Evolutionary conservation across 2,888 invertebrate genomes (phyloP).

Genomic region (Dioctria rufipes): DNA sequence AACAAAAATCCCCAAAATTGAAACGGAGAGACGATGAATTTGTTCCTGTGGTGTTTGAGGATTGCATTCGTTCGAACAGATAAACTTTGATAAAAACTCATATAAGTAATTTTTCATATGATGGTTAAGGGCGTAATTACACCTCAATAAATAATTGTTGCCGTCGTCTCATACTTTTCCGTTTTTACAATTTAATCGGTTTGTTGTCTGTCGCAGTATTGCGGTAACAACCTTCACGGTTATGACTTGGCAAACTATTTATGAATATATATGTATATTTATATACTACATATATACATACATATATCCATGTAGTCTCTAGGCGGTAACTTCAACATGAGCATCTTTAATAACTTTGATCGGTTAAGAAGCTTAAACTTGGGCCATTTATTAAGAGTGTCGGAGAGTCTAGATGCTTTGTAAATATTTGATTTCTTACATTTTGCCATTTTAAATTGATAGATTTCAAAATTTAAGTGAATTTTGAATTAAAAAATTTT

Average conservation of each 20-base stretch:
- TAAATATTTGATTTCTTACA: neutral
- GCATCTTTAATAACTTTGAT: constrained; percentile 7
- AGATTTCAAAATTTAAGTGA: constrained; percentile 34
- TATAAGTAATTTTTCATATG: constrained; percentile 24
- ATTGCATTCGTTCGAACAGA: neutral
- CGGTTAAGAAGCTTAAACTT: constrained; percentile 1
- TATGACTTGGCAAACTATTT: constrained; percentile 9
- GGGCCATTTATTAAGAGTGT: neutral
- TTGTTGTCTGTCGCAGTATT: neutral
- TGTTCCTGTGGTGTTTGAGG: neutral
- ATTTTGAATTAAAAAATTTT: constrained; percentile 22
- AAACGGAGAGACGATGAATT: neutral
- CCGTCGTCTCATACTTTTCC: constrained; percentile 39
- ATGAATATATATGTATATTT: neutral
- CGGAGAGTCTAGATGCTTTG: neutral
- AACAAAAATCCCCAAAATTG: neutral
- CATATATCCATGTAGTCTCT: too few relatives aligned
- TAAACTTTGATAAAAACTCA: constrained; percentile 24
- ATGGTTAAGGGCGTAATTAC: constrained; percentile 37
- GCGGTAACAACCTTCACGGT: neutral
- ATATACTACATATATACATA: too few relatives aligned
- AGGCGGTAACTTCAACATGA: neutral
- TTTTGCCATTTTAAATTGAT: neutral
- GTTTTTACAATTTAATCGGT: constrained; percentile 38
- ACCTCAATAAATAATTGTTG: constrained; percentile 36